Base-by-base conservation (phyloP, 2,888 invertebrate genomes). In the Drosophila neotestacea region DNA sequence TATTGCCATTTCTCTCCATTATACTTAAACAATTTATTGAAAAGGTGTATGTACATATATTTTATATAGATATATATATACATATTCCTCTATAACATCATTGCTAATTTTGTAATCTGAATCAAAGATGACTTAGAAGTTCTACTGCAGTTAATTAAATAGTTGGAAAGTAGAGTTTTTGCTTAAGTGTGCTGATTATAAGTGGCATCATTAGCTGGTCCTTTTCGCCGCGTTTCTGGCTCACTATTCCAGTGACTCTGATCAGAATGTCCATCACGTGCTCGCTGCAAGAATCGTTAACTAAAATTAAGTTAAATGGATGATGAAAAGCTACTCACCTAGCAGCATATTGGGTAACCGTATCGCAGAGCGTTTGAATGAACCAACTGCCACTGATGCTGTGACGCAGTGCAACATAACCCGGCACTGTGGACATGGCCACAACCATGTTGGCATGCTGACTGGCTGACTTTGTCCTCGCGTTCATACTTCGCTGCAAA, bases 361-460 rank as follows among this genome's bases (percentile, higher is more conserved):
- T 81, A 16, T 90, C 74, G 71, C 91, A 92, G 1, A 93, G 64
- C 1, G 90, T 87, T 65, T 92, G 92, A 42, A 93, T 92, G 64
- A 92, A 93, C 92, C 92, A 93, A 41, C 91, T 90, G 11, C 92
- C 93, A 0, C 64, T 54, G 27, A 68, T 54, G 4, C 79, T 91
- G 65, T 92, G 88, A 4, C 92, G 88, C 47, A 92, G 56, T 0
- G 92, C 90, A 6, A 88, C 80, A 69, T 85, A 91, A 0, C 92
- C 91, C 0, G 89, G 83, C 6, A 93, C 89, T 5, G 92, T 92
- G 3, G 92, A 92, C 82, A 91, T 88, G 16, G 91, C 91, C 38
- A 88, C 83, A 7, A 92, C 55, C 79, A 92, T 87, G 65, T 93
- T 92, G 3, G 81, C 70, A 41, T 81, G 69, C 28, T 82, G 77